Conservation (phyloP, 1,140 invertebrate genomes). For the Neocloeon triangulifer region DNA sequence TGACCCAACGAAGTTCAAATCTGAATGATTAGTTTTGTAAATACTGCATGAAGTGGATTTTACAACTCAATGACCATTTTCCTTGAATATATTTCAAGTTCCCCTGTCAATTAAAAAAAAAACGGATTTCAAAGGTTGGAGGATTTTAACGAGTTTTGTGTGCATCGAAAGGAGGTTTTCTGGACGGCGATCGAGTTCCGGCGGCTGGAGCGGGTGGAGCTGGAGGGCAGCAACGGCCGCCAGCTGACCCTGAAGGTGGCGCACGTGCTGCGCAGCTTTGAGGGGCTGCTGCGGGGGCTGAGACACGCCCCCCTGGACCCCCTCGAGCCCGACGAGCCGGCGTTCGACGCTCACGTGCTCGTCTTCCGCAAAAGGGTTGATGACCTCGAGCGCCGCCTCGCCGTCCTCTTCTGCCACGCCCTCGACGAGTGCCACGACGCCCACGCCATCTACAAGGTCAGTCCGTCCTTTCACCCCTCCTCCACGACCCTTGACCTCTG, state of each 20-base stretch:
- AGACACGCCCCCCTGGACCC: conserved; percentile 41
- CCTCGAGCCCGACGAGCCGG: conserved; percentile 38
- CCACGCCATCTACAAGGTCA: conserved; percentile 37
- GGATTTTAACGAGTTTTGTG: too few relatives aligned
- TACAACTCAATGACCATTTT: too few relatives aligned
- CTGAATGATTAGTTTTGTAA: too few relatives aligned
- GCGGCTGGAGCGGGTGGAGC: conserved; percentile 71
- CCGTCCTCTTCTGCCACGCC: conserved; percentile 46
- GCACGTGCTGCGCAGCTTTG: conserved; percentile 47
- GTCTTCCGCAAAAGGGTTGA: conserved; percentile 28
- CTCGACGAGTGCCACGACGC: conserved; percentile 54
- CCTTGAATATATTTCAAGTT: background rate
- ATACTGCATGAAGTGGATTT: too few relatives aligned
- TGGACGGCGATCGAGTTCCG: conserved; percentile 51
- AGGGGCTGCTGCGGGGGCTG: conserved; percentile 39
- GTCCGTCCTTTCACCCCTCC: too few relatives aligned
- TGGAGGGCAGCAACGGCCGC: conserved; percentile 52
- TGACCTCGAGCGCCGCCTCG: conserved; percentile 48
- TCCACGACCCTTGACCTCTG: too few relatives aligned
- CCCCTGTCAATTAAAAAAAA: too few relatives aligned
- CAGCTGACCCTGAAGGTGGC: conserved; percentile 26
- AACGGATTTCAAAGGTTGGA: too few relatives aligned
- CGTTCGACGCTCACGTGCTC: conserved; percentile 33
- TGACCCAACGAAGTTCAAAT: too few relatives aligned
- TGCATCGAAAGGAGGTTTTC: too few relatives aligned